phyloP scores from a whole-genome alignment of 2,797 vertebrate species.

The Xyrichtys novacula region DNA sequence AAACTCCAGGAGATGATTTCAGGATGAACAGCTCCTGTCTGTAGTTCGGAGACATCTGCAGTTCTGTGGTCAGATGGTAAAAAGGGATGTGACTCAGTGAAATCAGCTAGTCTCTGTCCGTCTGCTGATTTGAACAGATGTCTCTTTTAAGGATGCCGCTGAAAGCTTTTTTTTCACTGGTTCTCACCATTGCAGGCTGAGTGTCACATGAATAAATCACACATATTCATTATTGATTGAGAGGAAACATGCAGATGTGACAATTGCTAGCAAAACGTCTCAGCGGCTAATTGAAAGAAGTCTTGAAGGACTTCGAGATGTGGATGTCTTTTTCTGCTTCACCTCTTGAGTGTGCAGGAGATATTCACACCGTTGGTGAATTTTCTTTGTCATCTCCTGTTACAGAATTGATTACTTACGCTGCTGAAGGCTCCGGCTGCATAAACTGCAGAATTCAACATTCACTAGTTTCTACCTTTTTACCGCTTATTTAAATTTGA shows the following conservation, averaged over 20 bases:
- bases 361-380: too few species aligned
- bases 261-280: constrained; percentile 54
- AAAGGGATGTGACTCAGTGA: not conserved
- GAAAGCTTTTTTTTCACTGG: constrained; percentile 28
- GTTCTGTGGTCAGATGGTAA: not conserved
- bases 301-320: constrained; percentile 65
- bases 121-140: constrained; percentile 62
- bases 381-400: too few species aligned
- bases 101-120: not conserved
- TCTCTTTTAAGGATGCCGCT: constrained; percentile 56
- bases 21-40: too few species aligned
- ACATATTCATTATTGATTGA: constrained; percentile 72
- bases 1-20: too few species aligned
- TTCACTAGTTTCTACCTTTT: too few species aligned
- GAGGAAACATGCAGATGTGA: constrained; percentile 71
- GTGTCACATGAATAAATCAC: constrained; percentile 74
- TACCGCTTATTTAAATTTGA: too few species aligned
- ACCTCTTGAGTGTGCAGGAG: too few species aligned
- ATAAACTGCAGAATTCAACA: too few species aligned
- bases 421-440: too few species aligned
- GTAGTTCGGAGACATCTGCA: too few species aligned
- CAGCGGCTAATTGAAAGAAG: constrained; percentile 48
- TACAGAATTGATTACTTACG: too few species aligned
- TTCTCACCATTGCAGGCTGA: not conserved
- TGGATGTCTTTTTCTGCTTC: constrained; percentile 14